Evolutionary conservation across 2,888 invertebrate species (phyloP).

Genomic region (Micoletzkya japonica): DNA sequence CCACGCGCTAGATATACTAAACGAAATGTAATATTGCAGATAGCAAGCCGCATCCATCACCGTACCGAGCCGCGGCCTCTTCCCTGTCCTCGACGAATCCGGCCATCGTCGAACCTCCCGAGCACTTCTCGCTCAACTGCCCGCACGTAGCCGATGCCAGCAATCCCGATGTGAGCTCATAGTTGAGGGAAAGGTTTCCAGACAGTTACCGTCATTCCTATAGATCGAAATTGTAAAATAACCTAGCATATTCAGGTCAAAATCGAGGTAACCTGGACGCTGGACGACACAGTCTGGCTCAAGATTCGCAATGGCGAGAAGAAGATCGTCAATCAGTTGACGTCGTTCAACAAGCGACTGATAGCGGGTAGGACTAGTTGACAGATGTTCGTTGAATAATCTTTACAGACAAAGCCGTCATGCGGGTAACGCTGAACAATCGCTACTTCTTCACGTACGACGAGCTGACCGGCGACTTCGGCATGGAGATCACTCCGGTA

Average conservation of each 20-base stretch:
- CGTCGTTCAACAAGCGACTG: conserved; percentile 41
- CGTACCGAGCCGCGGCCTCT: not conserved
- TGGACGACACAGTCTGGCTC: conserved; percentile 49
- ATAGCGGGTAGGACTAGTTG: conserved; percentile 36
- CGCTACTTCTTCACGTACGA: conserved; percentile 51
- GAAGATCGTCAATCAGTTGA: conserved; percentile 36
- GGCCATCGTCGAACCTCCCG: conserved; percentile 26
- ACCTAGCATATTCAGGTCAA: conserved; percentile 22
- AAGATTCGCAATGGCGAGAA: conserved; percentile 45
- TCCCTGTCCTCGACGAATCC: not conserved
- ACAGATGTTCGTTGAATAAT: conserved; percentile 5
- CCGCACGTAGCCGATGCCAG: conserved; percentile 47
- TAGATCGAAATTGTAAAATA: not conserved
- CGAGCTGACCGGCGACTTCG: conserved; percentile 50
- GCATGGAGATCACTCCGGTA: conserved; percentile 50
- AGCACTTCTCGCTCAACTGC: conserved; percentile 47
- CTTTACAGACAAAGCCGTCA: conserved; percentile 44
- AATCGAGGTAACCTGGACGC: conserved; percentile 47
- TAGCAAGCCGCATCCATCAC: not conserved
- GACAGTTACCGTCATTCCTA: not conserved
- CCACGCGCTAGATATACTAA: not conserved
- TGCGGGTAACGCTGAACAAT: conserved; percentile 41
- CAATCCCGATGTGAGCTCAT: conserved; percentile 36
- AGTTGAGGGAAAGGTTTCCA: not conserved
- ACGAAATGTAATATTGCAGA: not conserved